Conservation (phyloP, 2,797 vertebrate genomes). For the Syngnathus acus region DNA sequence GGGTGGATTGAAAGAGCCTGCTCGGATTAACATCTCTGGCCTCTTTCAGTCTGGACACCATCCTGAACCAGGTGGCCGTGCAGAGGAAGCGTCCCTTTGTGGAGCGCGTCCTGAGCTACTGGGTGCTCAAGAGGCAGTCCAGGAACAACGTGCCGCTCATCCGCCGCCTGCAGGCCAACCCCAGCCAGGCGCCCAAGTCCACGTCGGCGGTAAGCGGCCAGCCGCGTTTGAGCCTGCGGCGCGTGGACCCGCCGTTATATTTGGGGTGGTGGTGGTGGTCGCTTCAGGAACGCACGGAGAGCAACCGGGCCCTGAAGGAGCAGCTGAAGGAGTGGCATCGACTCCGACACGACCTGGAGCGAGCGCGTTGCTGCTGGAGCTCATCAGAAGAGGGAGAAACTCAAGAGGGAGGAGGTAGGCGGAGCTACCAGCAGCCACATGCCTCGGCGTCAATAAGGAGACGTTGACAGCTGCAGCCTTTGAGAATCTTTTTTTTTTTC, state of each 20-base stretch:
- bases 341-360: conserved; percentile 90
- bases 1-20: no score
- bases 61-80: conserved; percentile 93
- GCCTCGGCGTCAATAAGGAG: no score
- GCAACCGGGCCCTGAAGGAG: conserved; percentile 83
- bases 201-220: conserved; percentile 70
- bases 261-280: not conserved
- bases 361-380: conserved; percentile 90
- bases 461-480: no score
- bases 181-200: conserved; percentile 80
- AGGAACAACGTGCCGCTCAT: conserved; percentile 94
- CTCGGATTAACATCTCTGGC: no score
- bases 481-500: no score
- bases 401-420: conserved; percentile 91
- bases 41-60: conserved; percentile 81
- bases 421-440: no score
- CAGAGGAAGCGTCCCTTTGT: conserved; percentile 92
- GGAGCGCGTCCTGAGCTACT: conserved; percentile 91
- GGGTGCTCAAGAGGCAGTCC: conserved; percentile 92
- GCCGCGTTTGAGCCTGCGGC: no score
- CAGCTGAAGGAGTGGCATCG: conserved; percentile 96
- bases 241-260: not conserved
- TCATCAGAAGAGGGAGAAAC: conserved; percentile 94
- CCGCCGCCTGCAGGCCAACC: conserved; percentile 86
- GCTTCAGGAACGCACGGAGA: conserved; percentile 75